A percentile compares a stretch with the other conserved stretches of the same genome.
Conservation (phyloP, 92 coral and sea anemone species). For the Heliopora coerulea region DNA sequence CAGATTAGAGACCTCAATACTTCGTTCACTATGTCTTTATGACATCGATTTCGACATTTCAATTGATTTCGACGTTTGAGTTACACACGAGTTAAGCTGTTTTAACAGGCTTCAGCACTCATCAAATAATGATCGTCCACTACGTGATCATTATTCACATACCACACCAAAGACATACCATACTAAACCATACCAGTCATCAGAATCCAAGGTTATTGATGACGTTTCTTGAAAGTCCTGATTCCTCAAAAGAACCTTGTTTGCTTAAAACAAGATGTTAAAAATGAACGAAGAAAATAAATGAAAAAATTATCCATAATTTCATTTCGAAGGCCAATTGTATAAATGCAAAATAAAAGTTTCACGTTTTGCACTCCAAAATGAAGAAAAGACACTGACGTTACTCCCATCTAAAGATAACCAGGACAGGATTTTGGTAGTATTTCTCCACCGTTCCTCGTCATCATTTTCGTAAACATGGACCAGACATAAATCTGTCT, state of each 20-base stretch:
- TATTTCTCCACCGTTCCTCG: background rate
- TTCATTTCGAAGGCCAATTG: no score
- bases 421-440: slow-evolving; percentile 7
- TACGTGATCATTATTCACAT: no score
- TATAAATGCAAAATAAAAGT: background rate
- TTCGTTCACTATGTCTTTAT: no score
- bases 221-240: background rate
- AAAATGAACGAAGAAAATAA: no score
- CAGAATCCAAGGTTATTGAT: background rate
- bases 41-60: no score
- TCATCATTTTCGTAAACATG: background rate
- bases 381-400: background rate
- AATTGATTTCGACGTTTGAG: no score
- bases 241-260: background rate
- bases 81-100: no score
- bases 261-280: background rate
- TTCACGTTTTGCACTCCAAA: slow-evolving; percentile 26
- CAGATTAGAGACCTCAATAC: no score
- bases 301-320: no score
- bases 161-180: no score
- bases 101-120: no score
- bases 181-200: background rate
- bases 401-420: background rate
- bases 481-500: background rate
- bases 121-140: no score